phyloP scores from a whole-genome alignment of 2,888 invertebrate species.

The Norana najaformis region DNA sequence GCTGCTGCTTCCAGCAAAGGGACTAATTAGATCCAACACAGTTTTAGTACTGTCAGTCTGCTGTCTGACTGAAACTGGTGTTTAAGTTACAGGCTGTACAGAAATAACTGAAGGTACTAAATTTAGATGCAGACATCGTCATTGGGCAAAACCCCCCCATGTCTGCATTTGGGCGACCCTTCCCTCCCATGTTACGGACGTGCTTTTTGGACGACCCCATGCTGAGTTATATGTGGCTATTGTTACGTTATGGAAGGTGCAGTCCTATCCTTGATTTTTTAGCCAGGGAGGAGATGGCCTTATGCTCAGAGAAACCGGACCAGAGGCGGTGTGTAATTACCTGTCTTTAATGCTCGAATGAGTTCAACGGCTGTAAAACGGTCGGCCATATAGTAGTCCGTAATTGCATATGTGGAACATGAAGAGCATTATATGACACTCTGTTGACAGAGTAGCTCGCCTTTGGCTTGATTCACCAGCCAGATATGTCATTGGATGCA shows the following conservation, averaged over 20 bases:
- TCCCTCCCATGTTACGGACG: no score
- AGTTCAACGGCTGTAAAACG: neutral
- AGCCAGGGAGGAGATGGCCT: neutral
- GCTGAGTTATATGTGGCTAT: neutral
- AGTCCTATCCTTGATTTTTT: neutral
- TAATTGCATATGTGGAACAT: neutral
- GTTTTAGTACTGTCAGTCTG: no score
- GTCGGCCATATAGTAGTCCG: neutral
- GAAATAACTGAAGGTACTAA: no score
- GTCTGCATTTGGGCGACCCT: no score
- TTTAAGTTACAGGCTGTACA: no score
- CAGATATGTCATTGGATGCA: neutral
- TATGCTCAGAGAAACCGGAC: neutral
- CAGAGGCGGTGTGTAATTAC: neutral
- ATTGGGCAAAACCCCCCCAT: no score
- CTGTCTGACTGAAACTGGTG: no score
- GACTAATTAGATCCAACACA: no score
- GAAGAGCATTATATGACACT: neutral
- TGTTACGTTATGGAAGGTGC: neutral
- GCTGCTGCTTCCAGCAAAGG: no score
- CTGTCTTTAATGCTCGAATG: neutral
- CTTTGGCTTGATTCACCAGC: neutral
- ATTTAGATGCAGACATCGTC: no score
- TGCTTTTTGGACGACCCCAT: no score
- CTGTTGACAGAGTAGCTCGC: neutral